A percentile compares a stretch with the other conserved stretches of the same genome.
phyloP scores from a whole-genome alignment of 2,888 invertebrate species.

The Nephrotoma guestfalica region DNA sequence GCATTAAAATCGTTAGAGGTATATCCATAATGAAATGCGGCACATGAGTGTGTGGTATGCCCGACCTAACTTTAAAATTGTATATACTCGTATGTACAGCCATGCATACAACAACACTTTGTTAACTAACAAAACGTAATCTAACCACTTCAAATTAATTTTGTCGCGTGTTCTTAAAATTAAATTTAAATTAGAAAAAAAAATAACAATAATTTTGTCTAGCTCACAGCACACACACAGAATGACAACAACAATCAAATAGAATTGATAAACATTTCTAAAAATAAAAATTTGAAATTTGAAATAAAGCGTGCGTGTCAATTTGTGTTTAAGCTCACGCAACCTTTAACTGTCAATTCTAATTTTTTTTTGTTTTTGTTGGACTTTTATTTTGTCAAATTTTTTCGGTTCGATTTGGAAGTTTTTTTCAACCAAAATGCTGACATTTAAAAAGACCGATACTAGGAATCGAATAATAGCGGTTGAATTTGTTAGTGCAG shows the following conservation, averaged over 20 bases:
- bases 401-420: neutral
- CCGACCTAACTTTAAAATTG: neutral
- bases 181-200: neutral
- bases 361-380: neutral
- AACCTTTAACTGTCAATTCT: slow-evolving; percentile 5
- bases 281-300: neutral
- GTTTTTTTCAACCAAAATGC: neutral
- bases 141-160: neutral
- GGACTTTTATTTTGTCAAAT: neutral
- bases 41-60: neutral
- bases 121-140: neutral
- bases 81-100: neutral
- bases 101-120: neutral
- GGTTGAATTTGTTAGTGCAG: neutral
- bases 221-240: neutral
- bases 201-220: neutral
- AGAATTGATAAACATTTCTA: neutral
- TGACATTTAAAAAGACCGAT: neutral
- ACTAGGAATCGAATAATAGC: neutral
- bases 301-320: slow-evolving; percentile 4
- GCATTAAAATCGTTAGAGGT: neutral
- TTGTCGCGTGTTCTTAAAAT: slow-evolving; percentile 1
- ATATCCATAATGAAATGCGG: neutral
- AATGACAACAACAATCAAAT: neutral
- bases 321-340: slow-evolving; percentile 5